Evolutionary conservation across 2,888 invertebrate genomes (phyloP), one percentile per base, ranked within the genome.

Genomic region (Dorcus hopei): DNA sequence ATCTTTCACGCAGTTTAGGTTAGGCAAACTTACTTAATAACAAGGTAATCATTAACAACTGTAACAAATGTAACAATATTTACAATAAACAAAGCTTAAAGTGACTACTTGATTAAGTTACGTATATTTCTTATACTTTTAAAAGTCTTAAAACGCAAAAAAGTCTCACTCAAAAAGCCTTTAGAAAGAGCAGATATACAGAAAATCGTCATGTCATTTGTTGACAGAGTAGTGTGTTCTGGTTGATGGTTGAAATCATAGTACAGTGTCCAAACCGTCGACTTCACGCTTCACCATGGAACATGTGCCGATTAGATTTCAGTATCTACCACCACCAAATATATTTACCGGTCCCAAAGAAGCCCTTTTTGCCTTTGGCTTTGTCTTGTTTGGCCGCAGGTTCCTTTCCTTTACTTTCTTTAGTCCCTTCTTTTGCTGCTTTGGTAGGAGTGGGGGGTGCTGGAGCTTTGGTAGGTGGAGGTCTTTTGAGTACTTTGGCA

Each of bases 321-420:
- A 50, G 49, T 49, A 50, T 61, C 59, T 85, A 87, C 88, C 88
- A 89, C 88, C 88, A 90, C 87, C 89, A 88, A 80, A 86, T 85
- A 87, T 84, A 86, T 83, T 91, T 91, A 83, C 89, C 90, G 83
- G 87, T 87, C 81, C 89, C 90, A 81, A 89, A 88, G 86, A 89
- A 89, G 86, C 91, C 90, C 82, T 89, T 90, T 82, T 88, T 89
- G 72, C 85, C 86, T 80, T 87, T 85, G 69, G 79, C 77, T 74
- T 83, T 85, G 68, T 83, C 85, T 65, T 81, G 79, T 72, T 85
- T 88, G 59, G 67, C 68, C 59, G 79, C 63, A 51, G 83, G 79
- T 79, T 54, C 56, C 52, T 47, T 49, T 40, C 61, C 63, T 58
- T 69, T 67, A 9, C 83, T 85, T 65, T 81, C 78, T 72, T 85